Evolutionary conservation across 2,888 invertebrate species (phyloP).

Genomic region (Cotesia congregata): DNA sequence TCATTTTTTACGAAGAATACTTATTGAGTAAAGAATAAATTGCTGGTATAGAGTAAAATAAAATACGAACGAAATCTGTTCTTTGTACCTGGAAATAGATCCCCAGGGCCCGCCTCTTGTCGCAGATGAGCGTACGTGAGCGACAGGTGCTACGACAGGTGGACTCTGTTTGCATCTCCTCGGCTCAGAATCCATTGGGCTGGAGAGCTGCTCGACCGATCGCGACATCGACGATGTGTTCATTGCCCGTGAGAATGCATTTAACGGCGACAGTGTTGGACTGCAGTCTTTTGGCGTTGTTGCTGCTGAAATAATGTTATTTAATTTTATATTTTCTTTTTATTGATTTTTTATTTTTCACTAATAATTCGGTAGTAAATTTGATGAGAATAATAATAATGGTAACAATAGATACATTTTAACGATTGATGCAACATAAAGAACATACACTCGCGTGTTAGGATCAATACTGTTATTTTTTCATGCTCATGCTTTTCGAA

Average conservation of each 20-base stretch:
- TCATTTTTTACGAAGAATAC: too few relatives aligned
- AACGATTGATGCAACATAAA: conserved; percentile 60
- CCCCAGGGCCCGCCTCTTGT: conserved; percentile 88
- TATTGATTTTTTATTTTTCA: conserved; percentile 10
- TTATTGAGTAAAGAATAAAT: not conserved
- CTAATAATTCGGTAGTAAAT: not conserved
- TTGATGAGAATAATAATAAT: not conserved
- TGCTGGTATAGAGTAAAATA: not conserved
- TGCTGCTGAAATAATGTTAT: conserved; percentile 71
- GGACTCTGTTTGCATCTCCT: conserved; percentile 65
- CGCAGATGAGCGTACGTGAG: conserved; percentile 67
- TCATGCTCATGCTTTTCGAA: conserved; percentile 48
- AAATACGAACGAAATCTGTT: not conserved
- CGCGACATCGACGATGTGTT: conserved; percentile 73
- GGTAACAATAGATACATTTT: conserved; percentile 20
- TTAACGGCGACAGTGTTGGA: conserved; percentile 86
- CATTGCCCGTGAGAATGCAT: conserved; percentile 84
- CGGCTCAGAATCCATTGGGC: conserved; percentile 81
- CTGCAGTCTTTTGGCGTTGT: conserved; percentile 88
- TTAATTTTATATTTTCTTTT: not conserved
- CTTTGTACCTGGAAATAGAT: conserved; percentile 79
- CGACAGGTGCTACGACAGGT: conserved; percentile 63
- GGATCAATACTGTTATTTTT: conserved; percentile 17
- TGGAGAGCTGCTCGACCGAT: conserved; percentile 85
- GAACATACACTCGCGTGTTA: conserved; percentile 51